phyloP scores from a whole-genome alignment of 2,888 invertebrate genomes.

The Andrena praecox region DNA sequence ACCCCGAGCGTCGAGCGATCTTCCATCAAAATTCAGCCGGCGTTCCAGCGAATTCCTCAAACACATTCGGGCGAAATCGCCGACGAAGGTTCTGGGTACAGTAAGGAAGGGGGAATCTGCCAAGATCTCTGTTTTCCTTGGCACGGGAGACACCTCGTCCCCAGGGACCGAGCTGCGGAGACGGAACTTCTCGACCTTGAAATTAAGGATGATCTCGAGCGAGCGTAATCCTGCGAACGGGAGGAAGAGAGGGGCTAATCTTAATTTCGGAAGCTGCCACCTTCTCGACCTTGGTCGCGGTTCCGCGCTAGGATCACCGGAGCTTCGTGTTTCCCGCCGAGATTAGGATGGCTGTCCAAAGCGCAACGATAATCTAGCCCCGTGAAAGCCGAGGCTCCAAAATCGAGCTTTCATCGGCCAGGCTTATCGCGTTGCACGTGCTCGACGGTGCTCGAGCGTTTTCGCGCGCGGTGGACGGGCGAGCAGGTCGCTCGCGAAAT shows the following conservation, averaged over 20 bases:
- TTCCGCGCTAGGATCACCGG: not conserved
- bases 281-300: constrained; percentile 12
- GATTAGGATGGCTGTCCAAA: constrained; percentile 44
- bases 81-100: not conserved
- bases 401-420: constrained; percentile 17
- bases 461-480: constrained; percentile 16
- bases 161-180: not conserved
- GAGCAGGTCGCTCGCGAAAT: constrained; percentile 35
- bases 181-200: constrained; percentile 39
- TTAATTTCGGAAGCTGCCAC: constrained; percentile 34
- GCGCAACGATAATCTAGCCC: constrained; percentile 46
- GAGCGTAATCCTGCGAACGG: constrained; percentile 19
- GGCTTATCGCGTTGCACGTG: constrained; percentile 34
- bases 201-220: constrained; percentile 22
- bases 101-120: not conserved
- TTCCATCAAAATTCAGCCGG: not conserved
- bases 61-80: not conserved
- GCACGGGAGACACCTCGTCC: not conserved
- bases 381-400: constrained; percentile 8
- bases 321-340: constrained; percentile 1
- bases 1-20: not conserved
- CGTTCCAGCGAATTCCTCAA: not conserved
- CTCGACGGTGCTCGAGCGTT: constrained; percentile 11
- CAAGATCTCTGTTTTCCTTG: constrained; percentile 6
- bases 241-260: not conserved